Evolutionary conservation across 2,888 invertebrate genomes (phyloP).

Genomic region (Portevinia maculata): DNA sequence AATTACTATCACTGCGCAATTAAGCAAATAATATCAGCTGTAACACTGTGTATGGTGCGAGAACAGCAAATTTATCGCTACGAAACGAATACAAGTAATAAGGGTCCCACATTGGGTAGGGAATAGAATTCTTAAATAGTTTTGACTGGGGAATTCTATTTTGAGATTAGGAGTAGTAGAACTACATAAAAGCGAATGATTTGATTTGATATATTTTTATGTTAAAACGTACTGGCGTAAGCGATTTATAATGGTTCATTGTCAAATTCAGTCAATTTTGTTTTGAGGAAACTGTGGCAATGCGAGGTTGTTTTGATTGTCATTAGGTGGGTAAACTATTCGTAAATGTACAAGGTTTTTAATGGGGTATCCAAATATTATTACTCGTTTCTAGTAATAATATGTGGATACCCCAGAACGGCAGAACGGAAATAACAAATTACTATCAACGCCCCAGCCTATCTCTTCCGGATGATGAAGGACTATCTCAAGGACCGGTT

Average conservation of each 20-base stretch:
- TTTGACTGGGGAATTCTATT: neutral
- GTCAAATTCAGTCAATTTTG: neutral
- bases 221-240: constrained; percentile 1
- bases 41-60: neutral
- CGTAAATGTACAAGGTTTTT: too few relatives aligned
- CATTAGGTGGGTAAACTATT: constrained; percentile 13
- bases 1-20: neutral
- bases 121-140: constrained; percentile 22
- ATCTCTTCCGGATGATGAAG: too few relatives aligned
- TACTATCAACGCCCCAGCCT: too few relatives aligned
- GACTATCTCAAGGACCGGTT: too few relatives aligned
- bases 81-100: too few relatives aligned
- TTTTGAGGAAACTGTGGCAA: constrained; percentile 3
- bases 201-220: constrained; percentile 7
- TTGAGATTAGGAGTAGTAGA: constrained; percentile 1
- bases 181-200: neutral
- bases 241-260: constrained; percentile 12
- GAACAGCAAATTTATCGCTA: neutral
- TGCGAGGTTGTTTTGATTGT: neutral
- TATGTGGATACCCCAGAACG: too few relatives aligned
- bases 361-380: too few relatives aligned
- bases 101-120: neutral
- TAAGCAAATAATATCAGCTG: neutral
- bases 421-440: too few relatives aligned
- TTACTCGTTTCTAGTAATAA: too few relatives aligned